Base-by-base conservation (phyloP, 2,113 vertebrate species). In the Sinocyclocheilus rhinocerous region DNA sequence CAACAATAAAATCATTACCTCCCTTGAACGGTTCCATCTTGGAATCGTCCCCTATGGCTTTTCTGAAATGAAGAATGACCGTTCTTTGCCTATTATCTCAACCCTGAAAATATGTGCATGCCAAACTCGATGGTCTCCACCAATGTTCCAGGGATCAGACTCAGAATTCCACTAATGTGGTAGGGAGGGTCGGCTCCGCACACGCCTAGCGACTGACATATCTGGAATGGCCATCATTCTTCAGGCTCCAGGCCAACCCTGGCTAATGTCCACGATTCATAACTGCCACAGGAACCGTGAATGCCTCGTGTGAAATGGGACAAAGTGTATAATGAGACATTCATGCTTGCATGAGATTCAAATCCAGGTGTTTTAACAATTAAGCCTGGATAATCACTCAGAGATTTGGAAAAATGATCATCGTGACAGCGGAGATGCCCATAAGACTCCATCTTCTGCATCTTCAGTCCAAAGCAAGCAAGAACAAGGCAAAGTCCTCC, bases 141-240 rank as follows among this genome's bases (percentile, higher is more conserved):
- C 22, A 84, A 63, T 65, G 80, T 82, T 39, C 48, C 42, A 63
- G 20, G 57, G 79, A 39, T 85, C 75, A 85, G 15, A 80, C 13
- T 78, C 72, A 76, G 86, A 89, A 89, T 87, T 89, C 75, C 84
- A 89, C 39, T 80, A 86, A 89, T 87, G 67, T 59, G 67, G 50
- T 57, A 89, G 75, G 88, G 88, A 89, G 86, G 84, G 84, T 83
- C 69, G 12, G 33, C 36, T 69, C 59, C 2, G 33, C 39, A 76
- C 52, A 89, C 33, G 48, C 73, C 84, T 84, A 8, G 24, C 36
- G 80, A 77, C 75, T 70, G 48, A 73, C 48, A 84, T 59, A 84
- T 75, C 69, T 84, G 69, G 67, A 83, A 83, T 83, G 81, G 63
- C 50, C 67, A 83, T 70, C 81, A 26, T 73, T 73, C 81, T 73